phyloP scores from a whole-genome alignment of 2,797 vertebrate species.

The Gambusia yucatana region DNA sequence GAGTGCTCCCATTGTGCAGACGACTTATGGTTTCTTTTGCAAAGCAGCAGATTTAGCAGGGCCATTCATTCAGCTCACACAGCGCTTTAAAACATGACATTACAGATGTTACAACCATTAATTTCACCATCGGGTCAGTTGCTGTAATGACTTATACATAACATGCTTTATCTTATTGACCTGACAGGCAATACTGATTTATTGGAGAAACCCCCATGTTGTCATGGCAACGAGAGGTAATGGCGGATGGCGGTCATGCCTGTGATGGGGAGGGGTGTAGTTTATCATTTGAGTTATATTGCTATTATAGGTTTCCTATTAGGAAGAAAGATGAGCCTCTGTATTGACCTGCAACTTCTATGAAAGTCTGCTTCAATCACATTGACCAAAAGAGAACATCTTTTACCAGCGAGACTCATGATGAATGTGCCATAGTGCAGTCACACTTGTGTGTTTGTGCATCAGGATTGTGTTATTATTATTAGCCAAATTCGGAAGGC shows the following conservation, averaged over 20 bases:
- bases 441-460: conserved; percentile 10
- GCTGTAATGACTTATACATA: conserved; percentile 80
- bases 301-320: conserved; percentile 80
- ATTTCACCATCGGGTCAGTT: conserved; percentile 73
- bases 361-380: conserved; percentile 77
- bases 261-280: conserved; percentile 56
- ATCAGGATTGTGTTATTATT: conserved; percentile 36
- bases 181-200: conserved; percentile 79
- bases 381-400: conserved; percentile 43
- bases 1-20: conserved; percentile 54
- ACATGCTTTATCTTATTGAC: conserved; percentile 78
- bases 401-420: conserved; percentile 23
- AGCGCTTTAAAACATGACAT: conserved; percentile 71
- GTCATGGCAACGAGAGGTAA: conserved; percentile 78
- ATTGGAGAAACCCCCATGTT: conserved; percentile 69
- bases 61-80: conserved; percentile 57
- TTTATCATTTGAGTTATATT: conserved; percentile 80
- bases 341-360: conserved; percentile 75
- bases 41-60: conserved; percentile 32
- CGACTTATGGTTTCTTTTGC: conserved; percentile 29
- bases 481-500: conserved; percentile 28
- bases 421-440: conserved; percentile 43
- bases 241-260: conserved; percentile 73
- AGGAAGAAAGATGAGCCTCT: conserved; percentile 74
- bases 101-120: conserved; percentile 74